These are phyloP conservation scores for Pantala flavescens DNA, from an alignment of 1,140 invertebrate species.

Conservation along the genomic window DNA sequence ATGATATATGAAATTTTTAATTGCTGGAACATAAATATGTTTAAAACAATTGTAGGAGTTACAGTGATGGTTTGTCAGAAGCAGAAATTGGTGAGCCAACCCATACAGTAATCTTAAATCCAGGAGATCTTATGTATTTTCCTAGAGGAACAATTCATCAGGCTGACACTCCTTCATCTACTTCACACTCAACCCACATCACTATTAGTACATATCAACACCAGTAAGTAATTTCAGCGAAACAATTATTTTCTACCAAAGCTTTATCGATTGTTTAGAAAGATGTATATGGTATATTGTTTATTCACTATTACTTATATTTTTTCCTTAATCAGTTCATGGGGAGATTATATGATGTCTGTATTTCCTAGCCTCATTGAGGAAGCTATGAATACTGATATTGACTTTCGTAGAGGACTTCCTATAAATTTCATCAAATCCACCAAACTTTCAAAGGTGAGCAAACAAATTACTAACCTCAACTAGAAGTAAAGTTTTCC, in stretches of 20 bases:
- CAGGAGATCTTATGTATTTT: constrained; percentile 87
- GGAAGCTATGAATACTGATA: constrained; percentile 37
- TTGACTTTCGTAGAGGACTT: constrained; percentile 39
- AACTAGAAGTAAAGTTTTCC: too few species aligned
- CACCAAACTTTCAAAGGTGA: constrained; percentile 18
- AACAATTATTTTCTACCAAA: constrained; percentile 16
- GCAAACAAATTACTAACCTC: not conserved
- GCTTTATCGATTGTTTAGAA: too few species aligned
- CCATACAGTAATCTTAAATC: constrained; percentile 65
- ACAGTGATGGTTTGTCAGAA: constrained; percentile 52
- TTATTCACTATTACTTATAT: too few species aligned
- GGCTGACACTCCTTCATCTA: constrained; percentile 54
- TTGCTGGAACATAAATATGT: too few species aligned
- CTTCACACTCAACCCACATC: constrained; percentile 80
- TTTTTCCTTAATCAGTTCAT: constrained; percentile 10
- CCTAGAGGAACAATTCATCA: constrained; percentile 92
- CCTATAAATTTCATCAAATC: constrained; percentile 27
- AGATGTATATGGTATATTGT: too few species aligned
- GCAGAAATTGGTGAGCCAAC: constrained; percentile 70
- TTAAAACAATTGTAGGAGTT: constrained; percentile 31
- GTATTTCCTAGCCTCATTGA: constrained; percentile 31
- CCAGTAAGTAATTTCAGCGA: constrained; percentile 15
- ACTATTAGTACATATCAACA: constrained; percentile 83
- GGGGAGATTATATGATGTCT: constrained; percentile 33
- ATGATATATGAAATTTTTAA: too few species aligned